Base-by-base conservation (phyloP, 2,113 vertebrate genomes). In the Globicephala melas region DNA sequence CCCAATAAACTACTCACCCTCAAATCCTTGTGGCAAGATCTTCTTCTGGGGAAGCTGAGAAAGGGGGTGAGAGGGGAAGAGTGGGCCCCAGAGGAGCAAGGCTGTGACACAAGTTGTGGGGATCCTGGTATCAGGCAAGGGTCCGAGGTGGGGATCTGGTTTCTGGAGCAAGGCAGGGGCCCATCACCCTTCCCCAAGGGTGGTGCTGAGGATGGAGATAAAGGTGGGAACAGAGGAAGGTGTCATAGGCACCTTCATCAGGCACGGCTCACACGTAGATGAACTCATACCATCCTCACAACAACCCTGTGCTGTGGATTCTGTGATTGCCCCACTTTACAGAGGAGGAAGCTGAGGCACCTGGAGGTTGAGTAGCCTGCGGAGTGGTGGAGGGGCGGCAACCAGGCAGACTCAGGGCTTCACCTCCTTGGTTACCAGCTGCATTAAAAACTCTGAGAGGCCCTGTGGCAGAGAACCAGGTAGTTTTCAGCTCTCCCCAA, bases 211-310 rank as follows among this genome's bases (percentile, higher is more conserved):
- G 38, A 23, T 3, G 15, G 33, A n/a, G 28, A 18, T 31, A 53
- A 68, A 58, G 21, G 0, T 47, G 38, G 17, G 31, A 28, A 70
- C 5, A 28, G n/a, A 1, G 0, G 14, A 44, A 41, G 50, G 2
- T 25, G 21, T 62, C 55, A 47, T 3, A 25, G 6, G 10, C 2
- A 12, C 63, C 62, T 79, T 50, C 25, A 62, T 38, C 91, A 76
- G 58, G 8, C 33, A 1, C 11, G 0, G 3, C n/a, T 83, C 68
- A 18, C 47, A 11, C 5, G 0, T 3, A 36, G 82, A 2, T 18
- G 68, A 17, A 23, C 25, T 38, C 60, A 55, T 74, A 76, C 50
- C 13, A 21, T 50, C 13, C 5, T 53, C 68, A 25, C 20, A 17
- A 41, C 44, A 65, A 4, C 18, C 36, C 71, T 53, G 58, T 55